A percentile compares a stretch with the other conserved stretches of the same genome.
Evolutionary conservation across 2,113 vertebrate genomes (phyloP).

Genomic region (Hippopotamus amphibius): DNA sequence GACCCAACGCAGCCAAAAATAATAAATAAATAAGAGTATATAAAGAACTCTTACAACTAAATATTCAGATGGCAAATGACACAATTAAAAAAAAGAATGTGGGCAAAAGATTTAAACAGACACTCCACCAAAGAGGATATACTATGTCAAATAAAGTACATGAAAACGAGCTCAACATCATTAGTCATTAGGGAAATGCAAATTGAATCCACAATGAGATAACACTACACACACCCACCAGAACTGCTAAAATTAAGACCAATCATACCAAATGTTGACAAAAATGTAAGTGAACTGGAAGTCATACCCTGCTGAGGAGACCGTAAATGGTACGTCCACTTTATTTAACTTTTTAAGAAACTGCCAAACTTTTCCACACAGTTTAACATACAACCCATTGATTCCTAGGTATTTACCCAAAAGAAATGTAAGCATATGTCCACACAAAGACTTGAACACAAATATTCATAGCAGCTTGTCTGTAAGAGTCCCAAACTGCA

Average conservation of each 20-base stretch:
- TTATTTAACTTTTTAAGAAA: neutral
- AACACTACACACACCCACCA: too few relatives aligned
- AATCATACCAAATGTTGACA: neutral
- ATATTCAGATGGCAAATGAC: neutral
- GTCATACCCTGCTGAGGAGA: neutral
- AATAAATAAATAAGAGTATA: neutral
- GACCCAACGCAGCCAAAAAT: too few relatives aligned
- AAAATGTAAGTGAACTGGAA: neutral
- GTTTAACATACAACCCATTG: neutral
- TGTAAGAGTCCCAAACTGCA: neutral
- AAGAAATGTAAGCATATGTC: neutral
- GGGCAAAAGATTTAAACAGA: neutral
- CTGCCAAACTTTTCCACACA: neutral
- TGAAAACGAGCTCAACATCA: neutral
- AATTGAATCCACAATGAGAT: neutral
- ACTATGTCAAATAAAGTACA: neutral
- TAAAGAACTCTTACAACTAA: neutral
- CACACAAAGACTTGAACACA: neutral
- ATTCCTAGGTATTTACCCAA: neutral
- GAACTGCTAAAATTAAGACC: neutral
- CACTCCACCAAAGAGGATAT: neutral
- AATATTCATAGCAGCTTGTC: neutral
- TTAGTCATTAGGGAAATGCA: neutral
- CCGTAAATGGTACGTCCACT: neutral
- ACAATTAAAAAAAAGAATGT: neutral